Conservation (phyloP, 2,888 invertebrate genomes). For the Tiphia femorata region DNA sequence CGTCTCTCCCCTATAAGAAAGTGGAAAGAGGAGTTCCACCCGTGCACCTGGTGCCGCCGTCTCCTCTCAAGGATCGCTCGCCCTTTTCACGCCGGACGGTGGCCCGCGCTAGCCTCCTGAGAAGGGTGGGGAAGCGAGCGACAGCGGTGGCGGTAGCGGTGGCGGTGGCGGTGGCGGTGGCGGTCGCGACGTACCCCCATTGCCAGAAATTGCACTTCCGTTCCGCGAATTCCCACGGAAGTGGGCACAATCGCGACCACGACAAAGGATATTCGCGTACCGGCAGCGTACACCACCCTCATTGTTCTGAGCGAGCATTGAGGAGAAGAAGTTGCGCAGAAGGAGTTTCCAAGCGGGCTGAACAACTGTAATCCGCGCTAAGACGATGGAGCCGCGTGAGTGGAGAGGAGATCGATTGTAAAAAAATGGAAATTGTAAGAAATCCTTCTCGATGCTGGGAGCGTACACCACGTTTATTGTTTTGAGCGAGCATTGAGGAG, state of each 20-base stretch:
- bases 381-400: background rate
- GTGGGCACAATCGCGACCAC: constrained; percentile 58
- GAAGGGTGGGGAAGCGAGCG: constrained; percentile 37
- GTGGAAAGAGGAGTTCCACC: constrained; percentile 23
- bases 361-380: background rate
- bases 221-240: constrained; percentile 68
- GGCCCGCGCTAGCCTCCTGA: constrained; percentile 13
- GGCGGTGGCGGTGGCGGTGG: background rate
- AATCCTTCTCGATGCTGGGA: too few relatives aligned
- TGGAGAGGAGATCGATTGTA: background rate
- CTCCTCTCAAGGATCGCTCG: constrained; percentile 46
- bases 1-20: constrained; percentile 34
- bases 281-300: constrained; percentile 36
- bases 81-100: constrained; percentile 28
- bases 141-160: background rate
- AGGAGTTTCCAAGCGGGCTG: constrained; percentile 16
- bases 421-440: too few relatives aligned
- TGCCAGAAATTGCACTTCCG: constrained; percentile 66
- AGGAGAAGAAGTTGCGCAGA: constrained; percentile 11
- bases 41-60: constrained; percentile 48
- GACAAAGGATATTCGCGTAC: constrained; percentile 54
- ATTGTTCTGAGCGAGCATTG: constrained; percentile 38
- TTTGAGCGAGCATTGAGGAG: constrained; percentile 25
- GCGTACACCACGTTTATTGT: constrained; percentile 43
- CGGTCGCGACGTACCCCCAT: constrained; percentile 35